Evolutionary conservation across 2,113 vertebrate genomes (phyloP).

Genomic region (Galbula dea): DNA sequence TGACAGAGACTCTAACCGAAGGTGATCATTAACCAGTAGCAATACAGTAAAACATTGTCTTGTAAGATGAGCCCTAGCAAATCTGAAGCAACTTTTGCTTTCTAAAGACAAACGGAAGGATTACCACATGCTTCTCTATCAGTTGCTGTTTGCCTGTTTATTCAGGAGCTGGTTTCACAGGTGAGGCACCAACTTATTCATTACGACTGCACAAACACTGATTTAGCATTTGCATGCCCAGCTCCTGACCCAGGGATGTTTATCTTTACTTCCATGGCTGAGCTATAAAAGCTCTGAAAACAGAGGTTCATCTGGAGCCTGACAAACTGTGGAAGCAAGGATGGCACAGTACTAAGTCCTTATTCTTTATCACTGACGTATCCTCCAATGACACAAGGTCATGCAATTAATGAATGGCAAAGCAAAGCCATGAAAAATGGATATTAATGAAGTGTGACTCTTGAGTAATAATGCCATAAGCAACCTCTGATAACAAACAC

Average conservation of each 20-base stretch:
- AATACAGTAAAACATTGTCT: background rate
- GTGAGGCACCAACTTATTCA: background rate
- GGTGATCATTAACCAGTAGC: background rate
- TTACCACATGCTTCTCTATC: background rate
- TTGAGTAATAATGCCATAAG: constrained; percentile 74
- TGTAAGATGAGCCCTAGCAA: background rate
- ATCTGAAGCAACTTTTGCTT: background rate
- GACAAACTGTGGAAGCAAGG: background rate
- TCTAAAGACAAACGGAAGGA: background rate
- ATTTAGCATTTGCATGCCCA: background rate
- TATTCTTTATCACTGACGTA: constrained; percentile 70
- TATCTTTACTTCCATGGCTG: background rate
- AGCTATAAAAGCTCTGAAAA: background rate
- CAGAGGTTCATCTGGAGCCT: background rate
- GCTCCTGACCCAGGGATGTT: background rate
- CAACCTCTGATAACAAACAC: constrained; percentile 80
- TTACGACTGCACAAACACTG: background rate
- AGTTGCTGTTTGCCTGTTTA: background rate
- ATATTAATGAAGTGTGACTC: constrained; percentile 82
- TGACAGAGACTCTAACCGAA: background rate
- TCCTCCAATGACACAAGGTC: constrained; percentile 78
- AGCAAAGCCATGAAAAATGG: constrained; percentile 70
- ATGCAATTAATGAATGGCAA: constrained; percentile 54
- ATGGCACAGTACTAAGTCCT: background rate
- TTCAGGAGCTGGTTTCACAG: background rate